A percentile compares a stretch with the other conserved stretches of the same genome.
These are phyloP conservation scores for Sardina pilchardus DNA, from an alignment of 2,113 vertebrate species.

Conservation along the genomic window DNA sequence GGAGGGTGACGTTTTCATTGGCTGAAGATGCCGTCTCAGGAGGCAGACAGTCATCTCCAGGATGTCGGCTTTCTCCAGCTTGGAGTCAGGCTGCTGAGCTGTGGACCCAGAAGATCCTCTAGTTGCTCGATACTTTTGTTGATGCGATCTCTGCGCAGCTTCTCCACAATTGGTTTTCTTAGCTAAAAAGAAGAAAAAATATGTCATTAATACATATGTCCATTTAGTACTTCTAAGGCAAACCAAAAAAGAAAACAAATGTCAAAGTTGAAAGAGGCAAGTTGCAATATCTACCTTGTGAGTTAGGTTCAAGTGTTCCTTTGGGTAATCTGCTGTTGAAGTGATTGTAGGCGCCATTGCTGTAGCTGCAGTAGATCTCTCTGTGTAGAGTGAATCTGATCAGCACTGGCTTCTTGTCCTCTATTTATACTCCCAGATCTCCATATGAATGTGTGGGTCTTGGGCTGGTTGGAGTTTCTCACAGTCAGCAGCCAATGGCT, in stretches of 20 bases:
- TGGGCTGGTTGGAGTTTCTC: conserved; percentile 65
- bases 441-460: conserved; percentile 73
- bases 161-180: conserved; percentile 66
- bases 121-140: conserved; percentile 68
- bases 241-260: conserved; percentile 2
- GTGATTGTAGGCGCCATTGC: conserved; percentile 64
- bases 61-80: conserved; percentile 58
- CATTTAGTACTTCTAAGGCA: background rate
- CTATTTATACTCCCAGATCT: conserved; percentile 70
- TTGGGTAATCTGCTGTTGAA: conserved; percentile 52
- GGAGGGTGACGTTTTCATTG: conserved; percentile 60
- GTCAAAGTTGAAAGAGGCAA: conserved; percentile 27
- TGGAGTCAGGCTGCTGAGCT: conserved; percentile 48
- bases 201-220: conserved; percentile 36
- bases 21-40: background rate
- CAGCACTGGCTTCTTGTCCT: conserved; percentile 58
- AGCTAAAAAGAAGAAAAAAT: conserved; percentile 49
- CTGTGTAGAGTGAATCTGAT: conserved; percentile 59
- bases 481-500: conserved; percentile 70
- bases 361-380: conserved; percentile 63
- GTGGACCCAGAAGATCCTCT: conserved; percentile 48
- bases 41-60: conserved; percentile 47
- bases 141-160: conserved; percentile 65
- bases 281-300: conserved; percentile 62
- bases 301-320: conserved; percentile 57